Evolutionary conservation across 2,113 vertebrate species (phyloP).

Genomic region (Etheostoma cragini): DNA sequence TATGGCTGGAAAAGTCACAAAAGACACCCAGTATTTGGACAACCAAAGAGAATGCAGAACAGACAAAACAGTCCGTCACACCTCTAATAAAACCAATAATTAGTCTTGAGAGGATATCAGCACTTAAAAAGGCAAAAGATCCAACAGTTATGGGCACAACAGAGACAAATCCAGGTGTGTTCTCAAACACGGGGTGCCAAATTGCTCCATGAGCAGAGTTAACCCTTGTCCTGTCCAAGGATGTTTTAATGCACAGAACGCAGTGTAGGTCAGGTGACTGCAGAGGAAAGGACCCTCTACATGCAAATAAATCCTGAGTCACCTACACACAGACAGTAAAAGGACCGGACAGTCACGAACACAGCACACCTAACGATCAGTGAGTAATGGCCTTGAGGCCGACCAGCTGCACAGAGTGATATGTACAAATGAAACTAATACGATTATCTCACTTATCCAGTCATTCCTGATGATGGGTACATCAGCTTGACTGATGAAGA

Average conservation of each 20-base stretch:
- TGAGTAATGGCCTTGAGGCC: conserved; percentile 43
- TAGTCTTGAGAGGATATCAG: conserved; percentile 13
- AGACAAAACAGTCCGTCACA: conserved; percentile 37
- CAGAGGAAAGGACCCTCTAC: conserved; percentile 62
- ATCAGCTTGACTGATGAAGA: conserved; percentile 54
- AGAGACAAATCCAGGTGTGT: conserved; percentile 39
- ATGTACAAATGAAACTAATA: conserved; percentile 47
- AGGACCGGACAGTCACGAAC: conserved; percentile 41
- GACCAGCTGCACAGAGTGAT: conserved; percentile 55
- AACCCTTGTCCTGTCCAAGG: conserved; percentile 37
- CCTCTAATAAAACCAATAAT: conserved; percentile 25
- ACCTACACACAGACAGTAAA: conserved; percentile 48
- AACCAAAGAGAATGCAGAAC: conserved; percentile 41
- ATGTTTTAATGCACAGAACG: conserved; percentile 61
- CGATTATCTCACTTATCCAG: conserved; percentile 50
- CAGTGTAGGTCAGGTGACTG: conserved; percentile 76
- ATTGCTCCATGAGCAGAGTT: conserved; percentile 24
- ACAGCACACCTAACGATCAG: conserved; percentile 39
- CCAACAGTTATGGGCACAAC: conserved; percentile 13
- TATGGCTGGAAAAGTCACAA: conserved; percentile 66
- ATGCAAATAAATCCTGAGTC: conserved; percentile 69
- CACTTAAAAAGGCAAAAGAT: conserved; percentile 49
- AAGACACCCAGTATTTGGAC: conserved; percentile 45
- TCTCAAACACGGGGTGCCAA: conserved; percentile 34
- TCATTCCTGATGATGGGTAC: conserved; percentile 29